These are phyloP conservation scores for Dynastes tityus DNA, from an alignment of 2,888 invertebrate genomes.

Conservation along the genomic window DNA sequence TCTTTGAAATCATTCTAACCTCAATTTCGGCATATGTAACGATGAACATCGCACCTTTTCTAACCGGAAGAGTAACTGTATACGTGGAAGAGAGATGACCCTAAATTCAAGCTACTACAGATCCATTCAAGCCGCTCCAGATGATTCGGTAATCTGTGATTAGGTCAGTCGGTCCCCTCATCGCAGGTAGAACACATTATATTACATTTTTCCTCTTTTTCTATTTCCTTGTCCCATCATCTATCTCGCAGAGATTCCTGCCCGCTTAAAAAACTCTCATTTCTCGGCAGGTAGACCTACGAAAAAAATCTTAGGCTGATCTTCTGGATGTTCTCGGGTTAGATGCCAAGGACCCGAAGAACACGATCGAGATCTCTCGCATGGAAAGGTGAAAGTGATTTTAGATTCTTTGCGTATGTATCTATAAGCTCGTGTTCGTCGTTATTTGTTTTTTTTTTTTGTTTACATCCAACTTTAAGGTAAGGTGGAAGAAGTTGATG, in stretches of 20 bases:
- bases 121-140: conserved; percentile 15
- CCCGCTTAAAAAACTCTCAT: conserved; percentile 21
- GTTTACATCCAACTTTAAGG: neutral
- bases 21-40: too few relatives aligned
- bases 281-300: conserved; percentile 23
- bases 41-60: neutral
- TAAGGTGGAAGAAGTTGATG: conserved; percentile 4
- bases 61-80: conserved; percentile 3
- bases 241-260: neutral
- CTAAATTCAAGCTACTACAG: neutral
- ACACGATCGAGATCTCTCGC: neutral
- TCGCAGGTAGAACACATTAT: conserved; percentile 41
- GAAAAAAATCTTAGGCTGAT: conserved; percentile 17
- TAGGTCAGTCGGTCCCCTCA: conserved; percentile 32
- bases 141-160: conserved; percentile 27
- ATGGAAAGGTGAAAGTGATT: conserved; percentile 36
- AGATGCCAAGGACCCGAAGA: conserved; percentile 16
- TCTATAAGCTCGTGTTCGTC: neutral
- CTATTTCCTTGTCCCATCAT: too few relatives aligned
- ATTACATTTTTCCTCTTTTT: neutral
- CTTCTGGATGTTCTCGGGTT: conserved; percentile 31
- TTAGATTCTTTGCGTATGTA: neutral
- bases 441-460: neutral
- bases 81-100: conserved; percentile 14
- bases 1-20: too few relatives aligned